Evolutionary conservation across 2,888 invertebrate species (phyloP).

Genomic region (Brachylomia viminalis): DNA sequence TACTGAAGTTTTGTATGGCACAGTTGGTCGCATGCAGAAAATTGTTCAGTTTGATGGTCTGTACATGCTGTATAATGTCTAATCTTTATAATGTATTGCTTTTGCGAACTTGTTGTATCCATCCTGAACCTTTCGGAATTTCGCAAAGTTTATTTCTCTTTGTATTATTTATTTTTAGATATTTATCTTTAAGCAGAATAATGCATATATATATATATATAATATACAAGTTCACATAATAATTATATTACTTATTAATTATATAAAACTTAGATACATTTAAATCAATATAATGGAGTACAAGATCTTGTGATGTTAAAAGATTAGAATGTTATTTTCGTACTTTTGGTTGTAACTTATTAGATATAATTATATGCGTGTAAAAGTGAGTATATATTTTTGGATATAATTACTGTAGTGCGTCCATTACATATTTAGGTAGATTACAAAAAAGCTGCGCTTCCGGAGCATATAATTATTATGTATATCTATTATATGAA

Average conservation of each 20-base stretch:
- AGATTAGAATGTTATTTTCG: constrained; percentile 19
- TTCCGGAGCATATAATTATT: background rate
- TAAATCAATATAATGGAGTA: constrained; percentile 3
- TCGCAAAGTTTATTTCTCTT: background rate
- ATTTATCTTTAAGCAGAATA: background rate
- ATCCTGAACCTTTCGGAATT: background rate
- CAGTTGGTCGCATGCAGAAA: background rate
- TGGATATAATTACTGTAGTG: background rate
- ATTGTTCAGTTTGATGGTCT: background rate
- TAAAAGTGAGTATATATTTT: constrained; percentile 27
- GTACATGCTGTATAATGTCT: background rate
- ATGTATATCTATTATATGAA: too few relatives aligned
- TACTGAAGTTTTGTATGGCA: background rate
- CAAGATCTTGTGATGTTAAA: constrained; percentile 29
- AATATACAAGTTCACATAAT: background rate
- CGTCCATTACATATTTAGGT: constrained; percentile 40
- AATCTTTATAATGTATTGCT: constrained; percentile 10
- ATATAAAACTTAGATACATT: background rate
- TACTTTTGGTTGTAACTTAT: constrained; percentile 13
- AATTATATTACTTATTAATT: background rate
- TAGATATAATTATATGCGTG: background rate
- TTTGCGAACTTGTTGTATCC: background rate
- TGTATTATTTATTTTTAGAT: background rate
- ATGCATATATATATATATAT: background rate
- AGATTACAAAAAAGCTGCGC: background rate